These are phyloP conservation scores for Monarcha castaneiventris DNA, from an alignment of 2,113 vertebrate species.

Conservation along the genomic window DNA sequence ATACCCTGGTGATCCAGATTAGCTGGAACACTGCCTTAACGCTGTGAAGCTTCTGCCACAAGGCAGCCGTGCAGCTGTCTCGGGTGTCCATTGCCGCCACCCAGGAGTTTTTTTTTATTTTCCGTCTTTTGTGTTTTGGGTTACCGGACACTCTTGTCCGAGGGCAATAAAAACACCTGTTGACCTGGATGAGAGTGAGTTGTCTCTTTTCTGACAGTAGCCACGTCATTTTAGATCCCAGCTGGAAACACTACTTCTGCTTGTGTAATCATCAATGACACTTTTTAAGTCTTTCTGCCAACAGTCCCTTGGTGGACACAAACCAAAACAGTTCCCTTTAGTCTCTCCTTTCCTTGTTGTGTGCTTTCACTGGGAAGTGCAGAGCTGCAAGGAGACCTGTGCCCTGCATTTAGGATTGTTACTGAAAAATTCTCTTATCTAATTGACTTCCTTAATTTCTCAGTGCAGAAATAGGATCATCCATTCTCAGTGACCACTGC, in stretches of 20 bases:
- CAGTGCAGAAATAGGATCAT: not conserved
- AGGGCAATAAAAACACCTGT: too few relatives aligned
- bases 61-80: too few relatives aligned
- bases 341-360: not conserved
- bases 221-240: not conserved
- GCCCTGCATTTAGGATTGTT: not conserved
- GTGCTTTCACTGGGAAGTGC: not conserved
- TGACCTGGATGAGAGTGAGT: too few relatives aligned
- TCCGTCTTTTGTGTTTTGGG: too few relatives aligned
- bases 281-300: not conserved
- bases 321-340: not conserved
- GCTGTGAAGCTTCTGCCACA: too few relatives aligned
- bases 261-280: not conserved
- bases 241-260: not conserved
- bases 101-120: too few relatives aligned
- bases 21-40: too few relatives aligned
- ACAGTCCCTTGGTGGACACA: not conserved
- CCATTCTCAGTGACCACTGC: not conserved
- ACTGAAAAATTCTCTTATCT: not conserved
- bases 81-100: too few relatives aligned
- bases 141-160: too few relatives aligned
- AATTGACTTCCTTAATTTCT: not conserved
- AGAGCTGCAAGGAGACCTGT: not conserved
- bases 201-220: too few relatives aligned
- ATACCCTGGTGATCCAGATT: too few relatives aligned